Evolutionary conservation across 2,113 vertebrate species (phyloP).

Genomic region (Ahaetulla prasina): DNA sequence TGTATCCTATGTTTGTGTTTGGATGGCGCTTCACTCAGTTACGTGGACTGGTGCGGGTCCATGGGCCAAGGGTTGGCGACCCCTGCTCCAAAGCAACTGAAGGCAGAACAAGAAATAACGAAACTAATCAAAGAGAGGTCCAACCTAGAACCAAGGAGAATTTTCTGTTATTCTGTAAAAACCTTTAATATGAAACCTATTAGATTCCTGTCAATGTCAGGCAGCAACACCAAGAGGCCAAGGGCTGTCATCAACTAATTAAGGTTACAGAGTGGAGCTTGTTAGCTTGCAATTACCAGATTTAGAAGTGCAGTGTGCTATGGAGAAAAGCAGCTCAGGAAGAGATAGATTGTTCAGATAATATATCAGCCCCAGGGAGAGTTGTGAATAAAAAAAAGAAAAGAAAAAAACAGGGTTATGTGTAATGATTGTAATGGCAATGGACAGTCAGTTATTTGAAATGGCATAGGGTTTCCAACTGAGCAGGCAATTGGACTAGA

Average conservation of each 20-base stretch:
- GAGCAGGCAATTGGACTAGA: background rate
- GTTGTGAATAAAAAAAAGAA: background rate
- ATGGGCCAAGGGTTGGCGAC: too few relatives aligned
- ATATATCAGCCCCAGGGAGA: background rate
- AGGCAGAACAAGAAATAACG: too few relatives aligned
- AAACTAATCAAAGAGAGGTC: background rate
- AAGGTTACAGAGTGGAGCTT: background rate
- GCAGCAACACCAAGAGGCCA: background rate
- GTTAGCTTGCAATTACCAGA: background rate
- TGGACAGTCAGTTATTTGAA: background rate
- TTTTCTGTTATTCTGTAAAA: background rate
- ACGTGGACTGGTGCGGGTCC: background rate
- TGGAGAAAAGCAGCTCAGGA: background rate
- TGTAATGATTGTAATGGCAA: background rate
- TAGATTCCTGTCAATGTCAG: background rate
- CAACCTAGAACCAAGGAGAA: background rate
- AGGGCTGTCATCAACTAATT: background rate
- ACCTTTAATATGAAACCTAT: background rate
- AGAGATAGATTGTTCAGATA: background rate
- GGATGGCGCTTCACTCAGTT: background rate
- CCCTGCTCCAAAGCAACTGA: too few relatives aligned
- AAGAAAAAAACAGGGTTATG: background rate
- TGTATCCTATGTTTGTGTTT: background rate
- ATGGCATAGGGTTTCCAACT: background rate
- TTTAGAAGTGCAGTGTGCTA: background rate